Evolutionary conservation across 64 coral and sea anemone species (phyloP), one percentile per base, ranked within the genome.

Genomic region (Montipora sp.): DNA sequence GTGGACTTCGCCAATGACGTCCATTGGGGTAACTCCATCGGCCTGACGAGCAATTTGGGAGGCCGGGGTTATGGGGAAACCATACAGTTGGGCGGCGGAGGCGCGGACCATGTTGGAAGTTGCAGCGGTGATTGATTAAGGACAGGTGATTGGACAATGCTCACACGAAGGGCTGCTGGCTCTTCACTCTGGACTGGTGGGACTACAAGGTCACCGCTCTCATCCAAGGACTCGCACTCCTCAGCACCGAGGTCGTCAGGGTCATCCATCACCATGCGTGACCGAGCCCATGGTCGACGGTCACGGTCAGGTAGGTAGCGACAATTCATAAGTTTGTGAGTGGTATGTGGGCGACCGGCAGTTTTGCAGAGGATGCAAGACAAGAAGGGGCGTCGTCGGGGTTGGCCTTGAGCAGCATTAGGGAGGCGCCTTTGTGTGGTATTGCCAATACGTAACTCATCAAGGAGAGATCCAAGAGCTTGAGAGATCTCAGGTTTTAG

Each of bases 401-500:
- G 3, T 15, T 90, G 36, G 19, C 23, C 13, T 50, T 89, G 69
- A 8, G 19, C 21, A 5, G 7, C 69, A 73, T 73, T 23, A 73
- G 69, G 19, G 21, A 7, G 19, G 69, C 69, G 21, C 0, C 21
- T 4, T 73, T 2, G 19, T 22, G 7, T 79, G 23, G 11, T 75
- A 36, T 0, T 76, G 20, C 73, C 78, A 12, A 79, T 18, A 8
- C 78, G 89, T 12, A 91, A 68, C 80, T 91, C 89, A 4, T 91
- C 61, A 5, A 91, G 44, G 43, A 91, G 36, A 14, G 89, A 80
- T n/a, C 20, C 22, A 20, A 82, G 79, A 7, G 89, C 89, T 47
- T 82, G 89, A 47, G 79, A 82, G 12, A 91, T 91, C 48, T 91
- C 65, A 2, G 89, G 77, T 48, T 91, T 91, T 19, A 91, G 80